A percentile compares a stretch with the other conserved stretches of the same genome.
Evolutionary conservation across 2,888 invertebrate genomes (phyloP).

Genomic region (Drosophila koepferae): DNA sequence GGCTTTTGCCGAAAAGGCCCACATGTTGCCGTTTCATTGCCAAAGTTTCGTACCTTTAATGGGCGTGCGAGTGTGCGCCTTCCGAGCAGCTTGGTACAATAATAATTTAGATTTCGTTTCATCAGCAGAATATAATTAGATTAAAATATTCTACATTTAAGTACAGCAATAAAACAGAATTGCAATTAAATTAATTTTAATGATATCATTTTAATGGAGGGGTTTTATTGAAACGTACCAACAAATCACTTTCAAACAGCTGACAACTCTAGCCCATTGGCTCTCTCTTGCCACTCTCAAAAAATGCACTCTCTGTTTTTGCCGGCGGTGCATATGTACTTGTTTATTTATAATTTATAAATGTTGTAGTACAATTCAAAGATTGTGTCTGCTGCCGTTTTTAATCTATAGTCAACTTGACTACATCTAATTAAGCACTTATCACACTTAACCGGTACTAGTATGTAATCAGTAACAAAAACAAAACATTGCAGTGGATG

Average conservation of each 20-base stretch:
- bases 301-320: slow-evolving; percentile 68
- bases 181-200: background rate
- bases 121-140: too few species aligned
- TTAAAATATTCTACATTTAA: background rate
- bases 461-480: background rate
- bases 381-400: background rate
- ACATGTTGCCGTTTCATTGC: slow-evolving; percentile 31
- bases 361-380: background rate
- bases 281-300: slow-evolving; percentile 32
- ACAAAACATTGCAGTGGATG: background rate
- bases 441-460: background rate
- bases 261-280: slow-evolving; percentile 55
- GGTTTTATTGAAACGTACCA: background rate
- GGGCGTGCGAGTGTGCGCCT: slow-evolving; percentile 55
- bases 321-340: slow-evolving; percentile 71
- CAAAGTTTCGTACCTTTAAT: slow-evolving; percentile 31
- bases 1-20: slow-evolving; percentile 1
- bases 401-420: background rate
- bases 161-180: background rate
- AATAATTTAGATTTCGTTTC: background rate
- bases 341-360: slow-evolving; percentile 74
- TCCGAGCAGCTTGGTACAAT: slow-evolving; percentile 2
- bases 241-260: slow-evolving; percentile 36
- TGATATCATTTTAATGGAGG: too few species aligned
- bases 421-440: background rate